Conservation (phyloP, 2,113 vertebrate genomes). For the Vulpes ferrilata region DNA sequence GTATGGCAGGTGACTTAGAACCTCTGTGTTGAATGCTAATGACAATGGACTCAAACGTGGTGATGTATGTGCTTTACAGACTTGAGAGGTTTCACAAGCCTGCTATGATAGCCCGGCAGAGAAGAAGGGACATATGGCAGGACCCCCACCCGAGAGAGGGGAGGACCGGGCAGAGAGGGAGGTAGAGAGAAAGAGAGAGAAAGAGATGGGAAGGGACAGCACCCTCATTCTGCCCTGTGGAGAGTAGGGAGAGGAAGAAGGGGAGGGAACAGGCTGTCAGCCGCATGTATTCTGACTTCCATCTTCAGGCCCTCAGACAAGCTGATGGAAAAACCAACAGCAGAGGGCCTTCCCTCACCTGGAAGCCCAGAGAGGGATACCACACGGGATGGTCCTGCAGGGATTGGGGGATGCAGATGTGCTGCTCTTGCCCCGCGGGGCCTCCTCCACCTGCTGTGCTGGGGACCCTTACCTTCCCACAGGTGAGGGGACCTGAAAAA, state of each 20-base stretch:
- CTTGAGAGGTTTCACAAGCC: neutral
- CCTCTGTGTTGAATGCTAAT: fast-evolving
- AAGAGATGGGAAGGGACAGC: neutral
- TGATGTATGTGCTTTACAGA: fast-evolving
- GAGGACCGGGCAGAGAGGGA: neutral
- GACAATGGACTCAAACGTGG: neutral
- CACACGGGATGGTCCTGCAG: neutral
- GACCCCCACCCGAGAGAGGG: neutral
- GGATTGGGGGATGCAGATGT: fast-evolving
- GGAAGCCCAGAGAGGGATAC: neutral
- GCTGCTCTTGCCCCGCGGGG: fast-evolving
- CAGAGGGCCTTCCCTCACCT: neutral
- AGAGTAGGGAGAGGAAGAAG: neutral
- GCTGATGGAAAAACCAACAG: neutral
- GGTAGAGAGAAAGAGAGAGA: neutral
- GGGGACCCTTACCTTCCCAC: fast-evolving
- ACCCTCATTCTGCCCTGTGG: neutral
- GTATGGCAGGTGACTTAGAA: neutral
- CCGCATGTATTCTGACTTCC: neutral
- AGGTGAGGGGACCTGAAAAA: fast-evolving
- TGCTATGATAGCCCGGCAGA: too few relatives aligned
- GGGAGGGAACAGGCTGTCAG: neutral
- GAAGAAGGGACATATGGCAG: neutral
- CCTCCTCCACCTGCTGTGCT: neutral
- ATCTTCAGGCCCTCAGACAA: neutral